These are phyloP conservation scores for Squalus acanthias DNA, from an alignment of 2,797 vertebrate species.

Conservation along the genomic window DNA sequence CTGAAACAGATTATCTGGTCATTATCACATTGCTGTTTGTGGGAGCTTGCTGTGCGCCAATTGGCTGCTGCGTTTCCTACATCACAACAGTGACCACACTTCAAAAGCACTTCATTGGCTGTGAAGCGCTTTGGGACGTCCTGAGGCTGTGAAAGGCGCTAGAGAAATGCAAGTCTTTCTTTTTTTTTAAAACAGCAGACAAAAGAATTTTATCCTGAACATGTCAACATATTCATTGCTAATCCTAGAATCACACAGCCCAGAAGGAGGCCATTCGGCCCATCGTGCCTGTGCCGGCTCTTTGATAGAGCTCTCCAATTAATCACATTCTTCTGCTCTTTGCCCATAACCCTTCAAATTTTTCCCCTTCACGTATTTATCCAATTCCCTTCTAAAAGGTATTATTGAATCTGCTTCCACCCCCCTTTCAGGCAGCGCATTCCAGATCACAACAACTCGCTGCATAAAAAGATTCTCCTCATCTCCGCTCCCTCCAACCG, in stretches of 20 bases:
- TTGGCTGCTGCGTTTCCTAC: not conserved
- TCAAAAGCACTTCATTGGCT: not conserved
- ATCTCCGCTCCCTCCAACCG: not conserved
- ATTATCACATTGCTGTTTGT: not conserved
- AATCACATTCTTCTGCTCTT: not conserved
- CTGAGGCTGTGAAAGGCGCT: too few species aligned
- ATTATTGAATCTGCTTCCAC: not conserved
- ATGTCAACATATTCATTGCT: not conserved
- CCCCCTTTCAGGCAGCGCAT: not conserved
- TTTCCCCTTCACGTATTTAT: not conserved
- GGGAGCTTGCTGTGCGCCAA: not conserved
- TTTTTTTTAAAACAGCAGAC: not conserved
- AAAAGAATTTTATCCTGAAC: not conserved
- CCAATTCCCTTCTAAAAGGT: not conserved
- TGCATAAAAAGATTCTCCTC: not conserved
- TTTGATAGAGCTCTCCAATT: not conserved
- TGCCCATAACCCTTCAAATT: not conserved
- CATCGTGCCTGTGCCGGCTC: not conserved
- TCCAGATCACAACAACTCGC: not conserved
- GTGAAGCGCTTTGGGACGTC: not conserved
- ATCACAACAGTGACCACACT: not conserved
- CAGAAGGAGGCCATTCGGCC: not conserved
- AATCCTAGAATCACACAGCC: not conserved
- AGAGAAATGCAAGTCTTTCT: not conserved
- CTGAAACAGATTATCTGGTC: not conserved